Evolutionary conservation across 2,113 vertebrate genomes (phyloP).

Genomic region (Xenotilapia caudafasciata): DNA sequence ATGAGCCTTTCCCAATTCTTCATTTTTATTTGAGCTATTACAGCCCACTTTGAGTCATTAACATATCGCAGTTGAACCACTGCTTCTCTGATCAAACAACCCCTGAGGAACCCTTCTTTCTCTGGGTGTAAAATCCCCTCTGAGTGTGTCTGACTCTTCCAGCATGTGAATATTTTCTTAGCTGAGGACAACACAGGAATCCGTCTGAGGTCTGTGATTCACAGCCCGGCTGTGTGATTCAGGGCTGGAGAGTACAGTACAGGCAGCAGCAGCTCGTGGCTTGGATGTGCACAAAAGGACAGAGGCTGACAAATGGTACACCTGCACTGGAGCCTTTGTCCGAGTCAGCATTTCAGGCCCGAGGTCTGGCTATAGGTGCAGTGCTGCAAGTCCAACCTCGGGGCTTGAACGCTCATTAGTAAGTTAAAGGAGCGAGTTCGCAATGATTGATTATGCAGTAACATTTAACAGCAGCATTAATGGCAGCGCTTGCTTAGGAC

Average conservation of each 20-base stretch:
- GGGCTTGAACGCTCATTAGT: background rate
- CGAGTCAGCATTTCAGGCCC: constrained; percentile 22
- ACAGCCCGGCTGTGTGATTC: constrained; percentile 22
- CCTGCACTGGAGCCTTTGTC: constrained; percentile 39
- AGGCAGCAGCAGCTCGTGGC: background rate
- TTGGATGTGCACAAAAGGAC: constrained; percentile 16
- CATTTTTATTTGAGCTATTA: constrained; percentile 23
- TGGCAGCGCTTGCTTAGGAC: constrained; percentile 10
- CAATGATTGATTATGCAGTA: constrained; percentile 34
- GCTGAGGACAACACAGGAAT: constrained; percentile 30
- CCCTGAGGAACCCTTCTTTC: constrained; percentile 6
- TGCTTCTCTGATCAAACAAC: constrained; percentile 9
- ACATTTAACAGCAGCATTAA: constrained; percentile 38
- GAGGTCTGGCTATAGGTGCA: background rate
- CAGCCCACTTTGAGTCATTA: constrained; percentile 31
- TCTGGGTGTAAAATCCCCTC: background rate
- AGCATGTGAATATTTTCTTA: constrained; percentile 17
- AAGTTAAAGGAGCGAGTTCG: constrained; percentile 17
- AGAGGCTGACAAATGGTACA: constrained; percentile 33
- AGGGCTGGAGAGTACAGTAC: background rate
- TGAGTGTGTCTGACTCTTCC: constrained; percentile 13
- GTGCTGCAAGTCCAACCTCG: background rate
- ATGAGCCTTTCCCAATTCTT: constrained; percentile 25
- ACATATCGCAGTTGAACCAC: background rate
- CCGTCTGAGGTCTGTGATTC: constrained; percentile 48